Conservation (phyloP, 1,140 invertebrate genomes). For the Heliconius nattereri region DNA sequence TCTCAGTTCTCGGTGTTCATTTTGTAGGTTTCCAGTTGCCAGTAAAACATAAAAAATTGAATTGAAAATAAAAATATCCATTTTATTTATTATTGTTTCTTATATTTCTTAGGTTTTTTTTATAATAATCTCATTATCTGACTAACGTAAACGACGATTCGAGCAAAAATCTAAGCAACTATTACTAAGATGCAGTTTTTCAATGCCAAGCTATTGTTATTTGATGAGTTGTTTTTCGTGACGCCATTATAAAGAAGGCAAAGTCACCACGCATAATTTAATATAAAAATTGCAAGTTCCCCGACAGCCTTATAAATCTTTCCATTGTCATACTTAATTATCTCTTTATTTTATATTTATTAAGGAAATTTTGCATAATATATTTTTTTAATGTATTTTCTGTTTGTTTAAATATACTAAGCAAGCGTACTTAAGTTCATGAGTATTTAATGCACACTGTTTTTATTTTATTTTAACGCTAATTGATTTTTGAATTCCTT, state of each 20-base stretch:
- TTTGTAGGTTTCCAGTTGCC: neutral
- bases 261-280: slow-evolving; percentile 46
- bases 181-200: slow-evolving; percentile 53
- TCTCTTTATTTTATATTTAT: neutral
- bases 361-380: neutral
- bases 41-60: neutral
- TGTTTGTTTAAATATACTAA: neutral
- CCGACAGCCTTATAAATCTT: neutral
- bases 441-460: too few relatives aligned
- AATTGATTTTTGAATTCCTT: too few relatives aligned
- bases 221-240: slow-evolving; percentile 44
- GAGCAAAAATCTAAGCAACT: slow-evolving; percentile 39
- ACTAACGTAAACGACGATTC: neutral
- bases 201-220: slow-evolving; percentile 68
- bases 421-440: too few relatives aligned
- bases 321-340: slow-evolving; percentile 11
- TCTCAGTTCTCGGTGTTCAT: neutral
- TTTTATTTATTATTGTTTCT: too few relatives aligned
- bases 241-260: slow-evolving; percentile 40
- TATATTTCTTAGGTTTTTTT: neutral
- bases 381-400: neutral
- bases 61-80: too few relatives aligned
- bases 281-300: slow-evolving; percentile 39
- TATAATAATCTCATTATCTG: neutral
- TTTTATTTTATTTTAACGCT: too few relatives aligned